Evolutionary conservation across 2,113 vertebrate species (phyloP), one percentile per base, ranked within the genome.

Genomic region (Solea solea): DNA sequence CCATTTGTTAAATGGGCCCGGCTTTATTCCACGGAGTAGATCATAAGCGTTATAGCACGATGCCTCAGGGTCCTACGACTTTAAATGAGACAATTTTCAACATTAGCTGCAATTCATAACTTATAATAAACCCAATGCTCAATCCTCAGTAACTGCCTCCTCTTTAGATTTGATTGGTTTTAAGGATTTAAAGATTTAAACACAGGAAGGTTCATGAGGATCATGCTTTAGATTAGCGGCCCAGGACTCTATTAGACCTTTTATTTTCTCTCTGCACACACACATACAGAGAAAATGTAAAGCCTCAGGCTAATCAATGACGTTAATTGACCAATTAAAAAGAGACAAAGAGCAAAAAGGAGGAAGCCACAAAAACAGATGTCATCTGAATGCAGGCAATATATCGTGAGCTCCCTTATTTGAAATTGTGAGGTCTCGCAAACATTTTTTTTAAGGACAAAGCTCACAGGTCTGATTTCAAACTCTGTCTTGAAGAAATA

Each of bases 1-100:
- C 68, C 61, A 42, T 86, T 85, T 86, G 79, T 81, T 84, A 90
- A 90, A 91, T 87, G 82, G 87, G 78, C 83, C 74, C 49, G 66
- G 76, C 53, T 80, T 64, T 67, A 56, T 69, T 78, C 75, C 7
- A 12, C 57, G 70, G 82, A 85, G 80, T 74, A 69, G 52, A 80
- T 40, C 78, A 63, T 74, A 82, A 85, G 84, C 64, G 72, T 83
- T 91, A 74, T 66, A 86, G 68, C 83, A 75, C 56, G 83, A 78
- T 45, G 72, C 84, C 86, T 81, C 55, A 1, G 76, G 86, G 55
- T 78, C 68, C 81, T 64, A 27, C 69, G 82, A 80, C 74, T 86
- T 80, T 79, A 81, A 77, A 46, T 44, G 69, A 80, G 70, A 80
- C 68, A 75, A 65, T 82, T 85, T 80, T 52, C 73, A 68, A 57